Evolutionary conservation across 2,888 invertebrate genomes (phyloP), one percentile per base, ranked within the genome.

Genomic region (Brachypalpus laphriformis): DNA sequence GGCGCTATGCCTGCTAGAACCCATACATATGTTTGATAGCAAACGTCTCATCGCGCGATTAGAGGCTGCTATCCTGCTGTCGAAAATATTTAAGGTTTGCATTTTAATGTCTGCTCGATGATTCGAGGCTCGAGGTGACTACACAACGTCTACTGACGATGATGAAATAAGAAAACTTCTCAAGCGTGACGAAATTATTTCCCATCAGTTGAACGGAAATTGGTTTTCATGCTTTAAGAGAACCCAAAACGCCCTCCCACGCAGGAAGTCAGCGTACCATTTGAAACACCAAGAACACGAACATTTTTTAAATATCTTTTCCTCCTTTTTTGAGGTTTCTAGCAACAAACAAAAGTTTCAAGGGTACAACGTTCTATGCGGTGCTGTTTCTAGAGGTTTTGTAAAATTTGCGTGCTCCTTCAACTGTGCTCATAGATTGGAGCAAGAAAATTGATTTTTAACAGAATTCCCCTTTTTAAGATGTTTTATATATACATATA

Each of bases 151-250:
- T 2, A 25, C 14, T 57, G 45, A 47, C 14, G 56, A 59, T 31
- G 68, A 68, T 49, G 49, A 59, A 76, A 76, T 68, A 59, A 76
- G 66, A 51, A 76, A 76, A 59, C 61, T 54, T 77, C 22, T 70
- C 61, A 77, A 54, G 61, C 68, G 61, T 61, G 59, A 59, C 20
- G 42, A 77, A 77, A 77, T 68, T 54, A 77, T 77, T 77, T 70
- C 51, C 56, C 61, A 77, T 70, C 70, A 61, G 54, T 70, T 77
- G 51, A 70, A 70, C 77, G 77, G 77, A 70, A 77, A 77, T 77
- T 68, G 61, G 70, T 77, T 77, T 77, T 34, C 66, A 28, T 47
- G 45, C 37, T 66, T 65, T 75, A 37, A 49, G 28, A 28, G 18
- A 61, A 42, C 49, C 25, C 28, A 6, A 5, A 31, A 4, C 28